phyloP scores from a whole-genome alignment of 2,797 vertebrate genomes.

The Serranus cabrilla region DNA sequence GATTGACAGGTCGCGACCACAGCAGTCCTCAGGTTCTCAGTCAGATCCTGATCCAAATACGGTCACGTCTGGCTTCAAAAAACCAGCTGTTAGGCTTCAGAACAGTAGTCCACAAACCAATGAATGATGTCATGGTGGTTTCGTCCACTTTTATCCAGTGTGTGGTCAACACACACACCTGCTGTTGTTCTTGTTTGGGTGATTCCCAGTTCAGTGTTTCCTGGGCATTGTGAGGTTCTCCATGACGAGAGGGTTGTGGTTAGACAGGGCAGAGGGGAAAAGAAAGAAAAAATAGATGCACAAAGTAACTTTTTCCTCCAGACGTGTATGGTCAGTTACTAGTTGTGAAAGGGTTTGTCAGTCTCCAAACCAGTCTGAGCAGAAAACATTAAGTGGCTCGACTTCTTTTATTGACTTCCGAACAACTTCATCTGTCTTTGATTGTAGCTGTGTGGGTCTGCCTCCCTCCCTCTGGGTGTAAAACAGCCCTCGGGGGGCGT shows the following conservation, averaged over 20 bases:
- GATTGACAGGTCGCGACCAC: too few species aligned
- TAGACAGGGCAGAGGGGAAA: background rate
- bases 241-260: conserved; percentile 20
- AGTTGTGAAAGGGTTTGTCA: background rate
- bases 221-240: conserved; percentile 19
- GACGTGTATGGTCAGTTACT: background rate
- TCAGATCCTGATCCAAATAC: too few species aligned
- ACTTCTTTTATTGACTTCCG: conserved; percentile 1
- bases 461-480: conserved; percentile 8
- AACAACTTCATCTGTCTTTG: conserved; percentile 13
- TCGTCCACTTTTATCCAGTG: too few species aligned
- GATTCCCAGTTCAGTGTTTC: conserved; percentile 34
- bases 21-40: too few species aligned
- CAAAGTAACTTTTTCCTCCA: background rate
- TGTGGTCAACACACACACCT: background rate
- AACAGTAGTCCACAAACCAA: too few species aligned
- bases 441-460: conserved; percentile 15
- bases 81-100: too few species aligned
- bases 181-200: conserved; percentile 35
- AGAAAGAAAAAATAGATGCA: background rate
- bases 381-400: background rate
- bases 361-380: background rate
- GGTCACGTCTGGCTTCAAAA: too few species aligned
- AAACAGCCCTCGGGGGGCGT: conserved; percentile 37
- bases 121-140: too few species aligned